Base-by-base conservation (phyloP, 2,113 vertebrate genomes). In the Pelmatolapia mariae region DNA sequence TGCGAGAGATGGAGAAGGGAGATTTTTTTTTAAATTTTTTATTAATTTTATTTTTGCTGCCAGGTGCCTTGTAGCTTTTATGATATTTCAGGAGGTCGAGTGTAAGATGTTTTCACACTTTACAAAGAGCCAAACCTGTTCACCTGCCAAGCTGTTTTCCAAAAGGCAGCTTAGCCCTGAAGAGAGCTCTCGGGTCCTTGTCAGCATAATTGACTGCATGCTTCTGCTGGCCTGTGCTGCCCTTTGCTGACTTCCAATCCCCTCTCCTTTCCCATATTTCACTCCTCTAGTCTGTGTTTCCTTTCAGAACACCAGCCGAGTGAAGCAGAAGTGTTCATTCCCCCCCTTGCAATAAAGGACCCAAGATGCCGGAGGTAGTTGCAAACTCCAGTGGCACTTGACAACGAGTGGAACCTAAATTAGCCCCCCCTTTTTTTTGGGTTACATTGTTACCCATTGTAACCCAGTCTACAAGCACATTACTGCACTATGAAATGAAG, bases 121-220 rank as follows among this genome's bases (percentile, higher is more conserved):
- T 9, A 26, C 24, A 71, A 45, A 71, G 81, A 81, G 63, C 26
- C 43, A 59, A 80, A 63, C 29, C 18, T 83, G 80, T 71, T 85
- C 83, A 57, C 61, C 47, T n/a, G 38, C 31, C 26, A 83, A 45
- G 73, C 76, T 43, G 83, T 84, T 82, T 59, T 84, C 43, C 31
- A 82, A 85, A 26, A 85, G 66, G 56, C 81, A 82, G 43, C 53
- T 71, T 6, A 63, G 84, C n/a, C 61, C 80, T 26, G n/a, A 26
- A 53, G 50, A 89, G 71, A 53, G 78, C 87, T 81, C 89, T 91
- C 90, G 33, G 50, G 83, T 83, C 66, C 84, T 87, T 80, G 63
- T 87, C 73, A 6, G 50, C 19, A 82, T 92, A 87, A 91, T 85
- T 87, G 87, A 83, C 85, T 57, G 22, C 22, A 52, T 82, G 36